Evolutionary conservation across 2,113 vertebrate genomes (phyloP), one percentile per base, ranked within the genome.

Genomic region (Hippolais icterina): DNA sequence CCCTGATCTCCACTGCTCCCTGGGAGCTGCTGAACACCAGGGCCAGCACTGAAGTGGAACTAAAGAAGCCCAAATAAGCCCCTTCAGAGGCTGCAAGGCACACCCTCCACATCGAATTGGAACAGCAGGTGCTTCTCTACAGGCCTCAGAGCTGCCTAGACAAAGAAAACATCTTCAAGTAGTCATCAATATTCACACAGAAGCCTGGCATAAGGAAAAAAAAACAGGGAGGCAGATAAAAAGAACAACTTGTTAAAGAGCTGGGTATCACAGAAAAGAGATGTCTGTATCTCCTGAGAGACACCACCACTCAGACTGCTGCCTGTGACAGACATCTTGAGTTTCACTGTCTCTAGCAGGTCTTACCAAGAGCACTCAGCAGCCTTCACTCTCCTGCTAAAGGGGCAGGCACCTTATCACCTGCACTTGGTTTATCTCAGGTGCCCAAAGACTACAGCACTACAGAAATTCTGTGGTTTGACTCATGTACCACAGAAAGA

Each of bases 101-200:
- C 53, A 79, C 10, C 35, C 42, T 84, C 21, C 68, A 53, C 27
- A 71, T 0, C 33, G 72, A 60, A 70, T 12, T 77, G 11, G 65
- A 71, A 53, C 94, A 87, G 63, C 37, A 83, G 50, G 64, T 35
- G 39, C 18, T 94, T 11, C 64, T 61, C 76, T 78, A 1, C 17
- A 19, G 13, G 46, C 52, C 82, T 56, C 33, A 57, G 53, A 64
- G 86, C 10, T 65, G 65, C 54, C 47, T 19, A 53, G 54, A 41
- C 17, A 91, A 49, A 80, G 41, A 83, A 64, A 46, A 7, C 10
- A 70, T 46, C 74, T 83, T 87, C 44, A 84, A 71, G 66, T 5
- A 78, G 31, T 42, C 71, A 92, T 92, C 70, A 89, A 84, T 80
- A 96, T 90, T 87, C 93, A 95, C 44, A 68, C 9, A 91, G 59